Conservation (phyloP, 2,113 vertebrate genomes). For the Atrichornis clamosus region DNA sequence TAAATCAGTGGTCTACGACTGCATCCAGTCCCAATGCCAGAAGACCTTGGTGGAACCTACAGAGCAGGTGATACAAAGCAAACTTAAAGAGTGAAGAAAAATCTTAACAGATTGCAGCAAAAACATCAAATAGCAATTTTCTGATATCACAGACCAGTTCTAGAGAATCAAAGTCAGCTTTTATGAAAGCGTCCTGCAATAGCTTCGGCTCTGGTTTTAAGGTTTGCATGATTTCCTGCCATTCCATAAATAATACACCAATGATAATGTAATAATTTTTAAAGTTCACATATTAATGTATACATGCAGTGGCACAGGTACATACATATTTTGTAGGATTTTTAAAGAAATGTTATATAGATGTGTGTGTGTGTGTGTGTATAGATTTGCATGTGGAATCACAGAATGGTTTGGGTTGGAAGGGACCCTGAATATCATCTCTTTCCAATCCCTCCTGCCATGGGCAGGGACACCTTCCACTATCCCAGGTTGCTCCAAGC, state of each 20-base stretch:
- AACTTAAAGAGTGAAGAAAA: not conserved
- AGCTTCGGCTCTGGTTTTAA: not conserved
- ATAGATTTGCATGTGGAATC: not conserved
- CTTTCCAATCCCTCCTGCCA: fast-evolving
- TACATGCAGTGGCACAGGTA: not conserved
- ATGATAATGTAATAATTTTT: not conserved
- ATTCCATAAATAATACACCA: not conserved
- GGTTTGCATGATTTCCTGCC: not conserved
- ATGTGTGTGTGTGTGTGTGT: fast-evolving
- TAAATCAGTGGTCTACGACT: fast-evolving
- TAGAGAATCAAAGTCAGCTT: not conserved
- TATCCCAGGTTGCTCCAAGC: not conserved
- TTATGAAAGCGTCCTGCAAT: not conserved
- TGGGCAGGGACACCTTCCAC: not conserved
- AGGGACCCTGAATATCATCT: not conserved
- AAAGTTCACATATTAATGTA: not conserved
- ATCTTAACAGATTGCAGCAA: not conserved
- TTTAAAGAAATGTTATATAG: not conserved
- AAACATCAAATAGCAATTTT: not conserved
- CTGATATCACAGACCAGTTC: not conserved
- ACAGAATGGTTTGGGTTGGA: not conserved
- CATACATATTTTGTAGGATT: not conserved
- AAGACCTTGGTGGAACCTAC: not conserved
- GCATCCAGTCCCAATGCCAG: not conserved
- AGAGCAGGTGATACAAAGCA: not conserved